phyloP scores from a whole-genome alignment of 2,888 invertebrate genomes.

The Tipula unca region DNA sequence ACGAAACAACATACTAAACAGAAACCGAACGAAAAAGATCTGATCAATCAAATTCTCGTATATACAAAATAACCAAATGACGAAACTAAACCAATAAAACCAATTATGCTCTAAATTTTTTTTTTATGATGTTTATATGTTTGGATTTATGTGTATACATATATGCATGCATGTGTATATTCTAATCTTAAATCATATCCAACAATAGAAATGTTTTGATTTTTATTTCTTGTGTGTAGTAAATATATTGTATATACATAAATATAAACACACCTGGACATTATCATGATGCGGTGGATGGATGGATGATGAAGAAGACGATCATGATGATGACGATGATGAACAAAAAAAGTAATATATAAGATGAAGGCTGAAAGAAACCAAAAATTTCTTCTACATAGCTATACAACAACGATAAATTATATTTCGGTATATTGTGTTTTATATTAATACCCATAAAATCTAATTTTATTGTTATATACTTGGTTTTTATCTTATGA shows the following conservation, averaged over 20 bases:
- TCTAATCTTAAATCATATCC: neutral
- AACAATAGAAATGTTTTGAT: neutral
- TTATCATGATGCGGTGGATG: neutral
- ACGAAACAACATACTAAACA: neutral
- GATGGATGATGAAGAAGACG: neutral
- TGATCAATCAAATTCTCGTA: conserved; percentile 1
- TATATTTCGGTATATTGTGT: conserved; percentile 2
- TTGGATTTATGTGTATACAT: neutral
- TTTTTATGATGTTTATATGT: neutral
- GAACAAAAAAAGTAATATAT: neutral
- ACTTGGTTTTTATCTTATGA: neutral
- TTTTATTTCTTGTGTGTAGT: neutral
- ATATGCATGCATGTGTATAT: neutral
- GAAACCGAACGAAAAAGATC: neutral
- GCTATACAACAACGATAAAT: neutral
- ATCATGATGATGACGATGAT: neutral
- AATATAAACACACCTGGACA: conserved; percentile 4
- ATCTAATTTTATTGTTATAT: neutral
- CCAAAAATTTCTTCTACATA: neutral
- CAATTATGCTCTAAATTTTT: neutral
- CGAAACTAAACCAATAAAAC: conserved; percentile 8
- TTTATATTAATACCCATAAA: neutral
- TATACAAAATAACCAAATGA: neutral
- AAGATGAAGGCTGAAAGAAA: neutral
- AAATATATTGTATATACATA: no score